phyloP scores from a whole-genome alignment of 2,888 invertebrate genomes.

The Suillia variegata region DNA sequence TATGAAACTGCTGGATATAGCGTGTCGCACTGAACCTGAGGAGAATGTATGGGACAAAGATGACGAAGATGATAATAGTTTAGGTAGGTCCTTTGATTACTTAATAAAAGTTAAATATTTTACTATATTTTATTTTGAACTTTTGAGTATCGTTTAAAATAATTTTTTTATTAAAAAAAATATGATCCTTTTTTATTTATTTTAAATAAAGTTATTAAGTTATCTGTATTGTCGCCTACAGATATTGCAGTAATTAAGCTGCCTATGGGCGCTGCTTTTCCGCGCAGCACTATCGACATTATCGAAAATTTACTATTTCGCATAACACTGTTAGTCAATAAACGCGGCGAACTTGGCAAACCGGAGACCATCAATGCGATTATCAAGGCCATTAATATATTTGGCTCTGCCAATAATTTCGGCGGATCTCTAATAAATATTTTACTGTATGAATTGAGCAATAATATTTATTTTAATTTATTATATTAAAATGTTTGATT shows the following conservation, averaged over 20 bases:
- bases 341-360: conserved; percentile 53
- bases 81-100: no score
- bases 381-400: conserved; percentile 54
- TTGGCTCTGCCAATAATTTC: conserved; percentile 55
- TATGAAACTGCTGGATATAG: conserved; percentile 54
- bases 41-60: conserved; percentile 57
- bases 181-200: not conserved
- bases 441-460: conserved; percentile 56
- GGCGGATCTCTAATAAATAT: conserved; percentile 56
- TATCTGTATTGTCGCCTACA: not conserved
- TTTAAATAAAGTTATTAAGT: not conserved
- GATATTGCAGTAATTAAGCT: no score
- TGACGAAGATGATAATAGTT: conserved; percentile 53
- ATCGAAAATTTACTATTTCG: conserved; percentile 57
- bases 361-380: conserved; percentile 55
- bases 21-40: conserved; percentile 46
- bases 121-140: no score
- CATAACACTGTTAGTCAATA: conserved; percentile 53
- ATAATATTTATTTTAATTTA: no score
- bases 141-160: no score
- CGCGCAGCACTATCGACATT: conserved; percentile 49
- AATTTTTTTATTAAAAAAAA: not conserved
- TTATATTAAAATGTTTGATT: no score
- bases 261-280: conserved; percentile 37
- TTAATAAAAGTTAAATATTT: no score